Conservation (phyloP, 2,113 vertebrate genomes). For the Globicephala melas region DNA sequence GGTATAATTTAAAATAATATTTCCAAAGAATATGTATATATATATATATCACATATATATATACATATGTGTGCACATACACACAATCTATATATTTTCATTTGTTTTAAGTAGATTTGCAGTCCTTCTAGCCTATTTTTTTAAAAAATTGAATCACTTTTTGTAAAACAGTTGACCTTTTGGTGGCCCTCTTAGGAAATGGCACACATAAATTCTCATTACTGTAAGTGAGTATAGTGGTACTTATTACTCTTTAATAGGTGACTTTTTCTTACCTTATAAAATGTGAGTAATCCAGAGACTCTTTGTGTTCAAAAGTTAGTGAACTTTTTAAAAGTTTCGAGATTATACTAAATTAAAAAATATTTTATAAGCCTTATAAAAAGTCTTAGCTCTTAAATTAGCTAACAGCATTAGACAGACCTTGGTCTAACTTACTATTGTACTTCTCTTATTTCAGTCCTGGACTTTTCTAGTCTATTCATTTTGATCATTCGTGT, state of each 20-base stretch:
- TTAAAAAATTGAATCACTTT: background rate
- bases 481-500: background rate
- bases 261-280: background rate
- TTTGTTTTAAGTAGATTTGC: background rate
- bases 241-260: background rate
- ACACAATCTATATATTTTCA: background rate
- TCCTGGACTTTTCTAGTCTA: background rate
- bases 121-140: background rate
- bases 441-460: background rate
- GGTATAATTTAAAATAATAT: background rate
- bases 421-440: background rate
- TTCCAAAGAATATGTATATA: background rate
- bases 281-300: background rate
- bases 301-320: background rate
- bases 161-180: background rate
- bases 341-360: background rate
- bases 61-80: rapidly evolving
- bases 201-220: background rate
- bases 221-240: background rate
- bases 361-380: background rate
- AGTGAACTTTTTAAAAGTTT: background rate
- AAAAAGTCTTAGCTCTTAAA: background rate
- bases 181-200: background rate
- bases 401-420: background rate
- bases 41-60: rapidly evolving